Conservation (phyloP, 2,797 vertebrate species). For the Bovichtus variegatus region DNA sequence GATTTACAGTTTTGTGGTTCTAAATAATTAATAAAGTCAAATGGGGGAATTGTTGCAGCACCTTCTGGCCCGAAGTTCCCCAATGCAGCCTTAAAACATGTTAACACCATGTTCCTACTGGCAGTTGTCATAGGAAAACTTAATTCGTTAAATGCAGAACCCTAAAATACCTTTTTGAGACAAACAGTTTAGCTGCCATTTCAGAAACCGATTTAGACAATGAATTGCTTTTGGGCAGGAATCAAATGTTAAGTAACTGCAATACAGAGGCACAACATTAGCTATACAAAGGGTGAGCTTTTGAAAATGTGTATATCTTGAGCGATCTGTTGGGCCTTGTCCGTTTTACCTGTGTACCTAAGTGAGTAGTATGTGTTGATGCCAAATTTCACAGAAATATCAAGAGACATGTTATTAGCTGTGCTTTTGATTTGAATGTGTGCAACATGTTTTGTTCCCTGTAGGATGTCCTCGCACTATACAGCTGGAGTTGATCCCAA, state of each 20-base stretch:
- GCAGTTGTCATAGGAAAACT: constrained; percentile 38
- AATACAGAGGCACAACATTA: constrained; percentile 9
- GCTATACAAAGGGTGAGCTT: constrained; percentile 8
- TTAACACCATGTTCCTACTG: neutral
- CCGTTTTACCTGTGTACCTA: neutral
- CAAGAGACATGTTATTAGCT: constrained; percentile 12
- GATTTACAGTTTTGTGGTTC: constrained; percentile 11
- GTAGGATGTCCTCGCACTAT: constrained; percentile 12
- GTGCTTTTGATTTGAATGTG: constrained; percentile 30
- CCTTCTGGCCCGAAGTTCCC: constrained; percentile 11
- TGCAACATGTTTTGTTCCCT: constrained; percentile 10
- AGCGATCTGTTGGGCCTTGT: neutral
- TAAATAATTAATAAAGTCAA: constrained; percentile 30
- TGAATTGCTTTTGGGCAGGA: neutral
- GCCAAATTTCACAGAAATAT: neutral
- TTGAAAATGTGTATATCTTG: neutral
- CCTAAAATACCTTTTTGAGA: neutral
- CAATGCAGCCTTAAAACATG: neutral
- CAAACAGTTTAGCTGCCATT: neutral
- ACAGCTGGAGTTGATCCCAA: constrained; percentile 2
- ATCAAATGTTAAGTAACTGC: constrained; percentile 5
- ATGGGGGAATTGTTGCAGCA: constrained; percentile 33
- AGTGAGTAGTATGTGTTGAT: neutral
- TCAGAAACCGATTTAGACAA: neutral
- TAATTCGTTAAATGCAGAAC: neutral